Evolutionary conservation across 2,797 vertebrate species (phyloP), one percentile per base, ranked within the genome.

Genomic region (Cryptoprocta ferox): DNA sequence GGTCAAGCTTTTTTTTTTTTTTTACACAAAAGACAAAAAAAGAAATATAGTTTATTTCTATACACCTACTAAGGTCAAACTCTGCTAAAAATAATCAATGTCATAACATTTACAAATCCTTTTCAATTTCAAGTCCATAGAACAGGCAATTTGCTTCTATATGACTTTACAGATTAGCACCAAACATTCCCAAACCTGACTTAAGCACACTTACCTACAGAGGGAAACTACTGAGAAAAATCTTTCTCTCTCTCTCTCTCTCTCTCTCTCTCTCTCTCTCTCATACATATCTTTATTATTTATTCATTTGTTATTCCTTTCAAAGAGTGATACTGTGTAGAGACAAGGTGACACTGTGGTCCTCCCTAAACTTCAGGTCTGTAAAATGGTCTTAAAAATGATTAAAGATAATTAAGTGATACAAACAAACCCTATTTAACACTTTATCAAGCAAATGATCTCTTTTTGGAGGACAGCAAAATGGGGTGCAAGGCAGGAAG

Each of bases 21-120:
- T 79, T n/a, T 56, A 56, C 42, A 21, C 86, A 56, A 80, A 96
- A 97, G 56, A 73, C 56, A 6, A 56, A 50, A 16, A 50, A 71
- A 82, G 73, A 86, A 89, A 94, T 96, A 92, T 15, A 89, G 59
- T 94, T 96, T 84, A 35, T 87, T 95, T 53, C 75, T 95, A 84
- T 65, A 87, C 10, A 97, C 15, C 79, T 71, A 91, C 75, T 95
- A 42, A 94, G 59, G 70, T 94, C 86, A 95, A 86, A 81, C 3
- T 89, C 65, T 84, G 66, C 32, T 91, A 97, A 95, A 65, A 82
- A 82, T 96, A 97, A 96, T 97, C 91, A 95, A 82, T 97, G 35
- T 84, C 68, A 93, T 97, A 97, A 97, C 80, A 98, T 96, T 97
- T 94, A 97, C 86, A 97, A 97, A 96, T 89, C 61, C 28, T 13